Conservation (phyloP, 2,888 invertebrate species). For the Himalopsyche japonica region DNA sequence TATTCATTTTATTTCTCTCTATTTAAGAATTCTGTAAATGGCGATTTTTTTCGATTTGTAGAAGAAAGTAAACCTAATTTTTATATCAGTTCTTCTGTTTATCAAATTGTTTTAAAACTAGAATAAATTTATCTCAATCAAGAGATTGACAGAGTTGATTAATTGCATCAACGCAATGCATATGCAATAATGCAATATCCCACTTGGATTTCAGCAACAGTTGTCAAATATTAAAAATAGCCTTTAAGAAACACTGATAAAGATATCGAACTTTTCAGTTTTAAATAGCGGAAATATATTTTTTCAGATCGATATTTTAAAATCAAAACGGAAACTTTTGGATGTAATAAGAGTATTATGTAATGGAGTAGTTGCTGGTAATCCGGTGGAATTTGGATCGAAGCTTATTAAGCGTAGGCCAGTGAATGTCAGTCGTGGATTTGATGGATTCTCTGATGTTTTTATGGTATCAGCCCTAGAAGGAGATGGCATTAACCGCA, state of each 20-base stretch:
- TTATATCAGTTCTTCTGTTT: no score
- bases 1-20: neutral
- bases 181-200: no score
- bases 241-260: no score
- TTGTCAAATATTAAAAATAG: no score
- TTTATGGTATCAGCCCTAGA: conserved; percentile 90
- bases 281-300: neutral
- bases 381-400: conserved; percentile 42
- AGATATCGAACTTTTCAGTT: neutral
- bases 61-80: no score
- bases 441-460: conserved; percentile 75
- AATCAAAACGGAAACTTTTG: conserved; percentile 74
- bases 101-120: no score
- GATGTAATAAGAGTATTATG: conserved; percentile 72
- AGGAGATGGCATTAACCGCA: conserved; percentile 72
- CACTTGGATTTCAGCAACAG: no score
- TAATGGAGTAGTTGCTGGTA: conserved; percentile 59
- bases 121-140: no score
- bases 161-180: no score
- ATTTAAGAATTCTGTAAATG: no score
- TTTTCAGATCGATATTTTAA: conserved; percentile 69
- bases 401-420: conserved; percentile 37
- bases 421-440: conserved; percentile 46
- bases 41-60: no score
- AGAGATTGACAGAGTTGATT: no score